A percentile compares a stretch with the other conserved stretches of the same genome.
phyloP scores from a whole-genome alignment of 2,888 invertebrate genomes.

The Pandemis cinnamomeana region DNA sequence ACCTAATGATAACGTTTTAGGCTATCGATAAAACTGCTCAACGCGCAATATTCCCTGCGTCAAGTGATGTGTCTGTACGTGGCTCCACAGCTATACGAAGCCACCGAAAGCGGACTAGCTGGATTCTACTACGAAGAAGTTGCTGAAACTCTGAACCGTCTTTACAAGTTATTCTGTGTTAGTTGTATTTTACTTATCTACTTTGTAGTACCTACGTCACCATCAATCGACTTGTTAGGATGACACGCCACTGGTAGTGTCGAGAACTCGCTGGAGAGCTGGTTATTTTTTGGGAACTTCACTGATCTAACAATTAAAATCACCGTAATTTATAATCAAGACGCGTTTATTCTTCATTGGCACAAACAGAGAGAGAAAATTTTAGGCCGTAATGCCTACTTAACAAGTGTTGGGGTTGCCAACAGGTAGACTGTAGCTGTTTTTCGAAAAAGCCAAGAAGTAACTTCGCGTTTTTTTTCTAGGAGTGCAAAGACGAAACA shows the following conservation, averaged over 20 bases:
- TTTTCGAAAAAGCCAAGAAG: background rate
- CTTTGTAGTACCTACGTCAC: background rate
- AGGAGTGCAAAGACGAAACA: conserved; percentile 59
- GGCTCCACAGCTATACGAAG: conserved; percentile 54
- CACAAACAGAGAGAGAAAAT: too few relatives aligned
- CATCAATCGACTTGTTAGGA: too few relatives aligned
- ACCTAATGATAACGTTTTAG: conserved; percentile 17
- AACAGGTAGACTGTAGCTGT: too few relatives aligned
- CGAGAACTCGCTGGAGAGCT: too few relatives aligned
- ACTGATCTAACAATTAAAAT: too few relatives aligned
- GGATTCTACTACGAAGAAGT: conserved; percentile 64
- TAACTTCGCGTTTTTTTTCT: conserved; percentile 19
- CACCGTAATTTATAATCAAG: too few relatives aligned
- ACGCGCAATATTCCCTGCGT: conserved; percentile 52
- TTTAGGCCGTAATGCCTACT: too few relatives aligned
- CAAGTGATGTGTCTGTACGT: conserved; percentile 57
- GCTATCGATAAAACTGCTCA: conserved; percentile 46
- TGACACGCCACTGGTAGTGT: too few relatives aligned
- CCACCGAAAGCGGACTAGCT: conserved; percentile 51
- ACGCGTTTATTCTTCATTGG: too few relatives aligned
- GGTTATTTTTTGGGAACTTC: too few relatives aligned
- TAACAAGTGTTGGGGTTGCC: too few relatives aligned
- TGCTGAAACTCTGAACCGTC: conserved; percentile 54
- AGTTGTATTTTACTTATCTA: conserved; percentile 10
- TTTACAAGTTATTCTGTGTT: conserved; percentile 50